Base-by-base conservation (phyloP, 2,797 vertebrate species). In the Bovichtus diacanthus region DNA sequence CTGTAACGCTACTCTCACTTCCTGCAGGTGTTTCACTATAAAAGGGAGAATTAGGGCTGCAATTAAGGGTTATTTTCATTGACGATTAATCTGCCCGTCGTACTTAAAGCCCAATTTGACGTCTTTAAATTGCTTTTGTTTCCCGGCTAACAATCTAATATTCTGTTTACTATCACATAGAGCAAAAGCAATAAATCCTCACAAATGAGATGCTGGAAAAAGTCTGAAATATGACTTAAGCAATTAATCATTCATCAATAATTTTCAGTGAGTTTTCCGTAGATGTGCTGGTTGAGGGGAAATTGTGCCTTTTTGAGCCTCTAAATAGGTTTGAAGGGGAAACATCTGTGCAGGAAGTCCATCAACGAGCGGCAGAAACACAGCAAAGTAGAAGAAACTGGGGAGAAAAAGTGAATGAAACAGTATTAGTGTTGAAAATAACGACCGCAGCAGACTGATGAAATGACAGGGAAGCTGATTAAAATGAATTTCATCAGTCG, bases 11-110 rank as follows among this genome's bases (percentile, higher is more conserved):
- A 4, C 41, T 5, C 3, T 50, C 0, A 49, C 11, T 29, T 72
- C 21, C 19, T 59, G 50, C 38, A 46, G 51, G 31, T 41, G 36
- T 41, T 69, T 73, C 39, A 64, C 27, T 11, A 25, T 62, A 44
- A 67, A 71, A 9, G 3, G 2, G 27, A 51, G 16, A 19, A 8
- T 54, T n/a, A 9, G 15, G 27, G 19, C 36, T 43, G 11, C 16
- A 54, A 3, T 1, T 21, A 2, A 5, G 11, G 21, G 38, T 21
- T 21, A 13, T 31, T 49, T 74, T 56, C 12, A 39, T 19, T 41
- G 23, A 23, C 2, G 0, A 34, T 29, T 56, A 19, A 58, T 50
- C 51, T 31, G 11, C 10, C 36, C 7, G 8, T 61, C 31, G 55
- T 18, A 15, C 6, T 61, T 11, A 9, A 53, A 71, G 21, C 31